These are phyloP conservation scores for Reticulitermes speratus DNA, from an alignment of 1,140 invertebrate genomes.

Conservation along the genomic window DNA sequence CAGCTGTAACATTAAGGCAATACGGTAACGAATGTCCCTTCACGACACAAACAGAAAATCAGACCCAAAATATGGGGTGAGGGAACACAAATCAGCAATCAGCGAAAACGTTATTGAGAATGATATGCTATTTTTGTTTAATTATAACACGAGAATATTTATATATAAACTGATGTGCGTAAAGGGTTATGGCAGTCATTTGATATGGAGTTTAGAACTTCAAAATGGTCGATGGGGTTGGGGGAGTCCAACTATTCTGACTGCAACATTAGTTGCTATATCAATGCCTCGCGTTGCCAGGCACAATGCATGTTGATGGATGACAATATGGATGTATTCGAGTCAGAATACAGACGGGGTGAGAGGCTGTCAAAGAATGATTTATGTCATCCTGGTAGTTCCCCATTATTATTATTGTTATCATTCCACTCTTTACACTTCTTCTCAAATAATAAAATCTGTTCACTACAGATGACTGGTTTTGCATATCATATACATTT, in stretches of 20 bases:
- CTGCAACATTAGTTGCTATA: background rate
- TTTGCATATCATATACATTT: conserved; percentile 2
- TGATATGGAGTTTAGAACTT: background rate
- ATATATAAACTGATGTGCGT: background rate
- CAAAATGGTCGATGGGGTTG: too few relatives aligned
- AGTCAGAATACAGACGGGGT: background rate
- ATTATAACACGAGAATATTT: background rate
- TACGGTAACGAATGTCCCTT: too few relatives aligned
- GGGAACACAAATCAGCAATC: background rate
- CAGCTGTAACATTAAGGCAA: too few relatives aligned
- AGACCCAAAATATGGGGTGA: too few relatives aligned
- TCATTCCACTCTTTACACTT: conserved; percentile 5
- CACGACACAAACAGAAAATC: too few relatives aligned
- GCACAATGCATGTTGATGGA: conserved; percentile 10
- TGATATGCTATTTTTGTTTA: background rate
- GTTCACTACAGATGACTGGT: background rate
- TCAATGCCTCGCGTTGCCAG: background rate
- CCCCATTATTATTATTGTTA: background rate
- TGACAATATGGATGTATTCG: conserved; percentile 10
- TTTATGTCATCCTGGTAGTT: conserved; percentile 4
- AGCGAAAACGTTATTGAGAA: background rate
- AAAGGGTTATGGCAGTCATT: background rate
- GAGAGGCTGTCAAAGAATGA: conserved; percentile 10
- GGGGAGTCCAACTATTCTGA: background rate
- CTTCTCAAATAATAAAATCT: conserved; percentile 11